phyloP scores from a whole-genome alignment of 1,140 invertebrate genomes.

The roundworm (Caenorhabditis elegans) region WBcel235 BX284602.5:6333501-6334000 shows the following conservation, averaged over 20 bases:
- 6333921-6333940: slow-evolving; percentile 18
- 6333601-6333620: slow-evolving; percentile 82
- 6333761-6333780: slow-evolving; percentile 85
- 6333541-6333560: slow-evolving; percentile 77
- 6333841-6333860: not conserved
- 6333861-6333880: slow-evolving; percentile 30
- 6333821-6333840: slow-evolving; percentile 43
- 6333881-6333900: slow-evolving; percentile 41
- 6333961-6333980: not conserved
- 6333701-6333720: not conserved
- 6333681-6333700: slow-evolving; percentile 68
- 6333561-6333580: slow-evolving; percentile 76
- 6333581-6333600: slow-evolving; percentile 76
- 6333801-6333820: slow-evolving; percentile 71
- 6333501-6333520: slow-evolving; percentile 71
- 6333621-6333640: slow-evolving; percentile 88
- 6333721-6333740: slow-evolving; percentile 77
- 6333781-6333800: slow-evolving; percentile 75
- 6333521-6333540: slow-evolving; percentile 76
- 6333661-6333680: slow-evolving; percentile 83
- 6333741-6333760: slow-evolving; percentile 78
- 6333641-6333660: slow-evolving; percentile 83
- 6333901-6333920: slow-evolving; percentile 35
- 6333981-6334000: not conserved
- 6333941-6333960: slow-evolving; percentile 37